These are phyloP conservation scores for Periplaneta americana DNA, from an alignment of 1,140 invertebrate species.

Conservation along the genomic window DNA sequence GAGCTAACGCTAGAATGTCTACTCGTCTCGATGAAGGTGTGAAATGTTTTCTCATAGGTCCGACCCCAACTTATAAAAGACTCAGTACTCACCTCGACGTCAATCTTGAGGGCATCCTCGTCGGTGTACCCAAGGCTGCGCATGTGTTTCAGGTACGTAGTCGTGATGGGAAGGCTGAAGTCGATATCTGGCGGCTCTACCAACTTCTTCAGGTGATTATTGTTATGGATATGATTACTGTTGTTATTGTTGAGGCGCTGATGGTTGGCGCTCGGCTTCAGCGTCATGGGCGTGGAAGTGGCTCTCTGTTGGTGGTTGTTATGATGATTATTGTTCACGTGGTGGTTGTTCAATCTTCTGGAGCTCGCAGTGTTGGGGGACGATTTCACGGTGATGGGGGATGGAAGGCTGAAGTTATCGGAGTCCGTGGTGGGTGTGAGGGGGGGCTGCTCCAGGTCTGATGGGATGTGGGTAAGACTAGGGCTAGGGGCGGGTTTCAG, in stretches of 20 bases:
- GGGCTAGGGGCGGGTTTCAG: constrained; percentile 18
- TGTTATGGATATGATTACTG: constrained; percentile 22
- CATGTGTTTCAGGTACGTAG: constrained; percentile 78
- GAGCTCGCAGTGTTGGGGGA: constrained; percentile 58
- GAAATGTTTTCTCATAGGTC: no score
- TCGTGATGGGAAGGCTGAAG: constrained; percentile 79
- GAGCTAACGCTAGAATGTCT: no score
- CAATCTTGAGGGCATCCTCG: constrained; percentile 51
- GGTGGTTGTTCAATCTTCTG: constrained; percentile 55
- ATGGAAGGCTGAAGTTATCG: constrained; percentile 21
- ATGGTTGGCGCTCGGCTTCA: background rate
- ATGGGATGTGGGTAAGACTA: constrained; percentile 20
- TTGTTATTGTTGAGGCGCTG: constrained; percentile 16
- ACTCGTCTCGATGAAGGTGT: no score
- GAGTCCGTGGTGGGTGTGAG: constrained; percentile 26
- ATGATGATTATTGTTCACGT: constrained; percentile 31
- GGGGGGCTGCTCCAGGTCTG: constrained; percentile 29
- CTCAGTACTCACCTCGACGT: constrained; percentile 46
- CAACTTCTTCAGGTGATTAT: background rate
- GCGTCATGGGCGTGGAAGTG: constrained; percentile 15
- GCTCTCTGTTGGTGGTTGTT: constrained; percentile 28
- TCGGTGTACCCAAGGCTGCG: constrained; percentile 54
- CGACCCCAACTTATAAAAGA: no score
- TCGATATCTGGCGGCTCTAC: constrained; percentile 48
- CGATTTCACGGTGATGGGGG: constrained; percentile 30